Evolutionary conservation across 2,888 invertebrate genomes (phyloP), one percentile per base, ranked within the genome.

Genomic region (Andrena chrysosceles): DNA sequence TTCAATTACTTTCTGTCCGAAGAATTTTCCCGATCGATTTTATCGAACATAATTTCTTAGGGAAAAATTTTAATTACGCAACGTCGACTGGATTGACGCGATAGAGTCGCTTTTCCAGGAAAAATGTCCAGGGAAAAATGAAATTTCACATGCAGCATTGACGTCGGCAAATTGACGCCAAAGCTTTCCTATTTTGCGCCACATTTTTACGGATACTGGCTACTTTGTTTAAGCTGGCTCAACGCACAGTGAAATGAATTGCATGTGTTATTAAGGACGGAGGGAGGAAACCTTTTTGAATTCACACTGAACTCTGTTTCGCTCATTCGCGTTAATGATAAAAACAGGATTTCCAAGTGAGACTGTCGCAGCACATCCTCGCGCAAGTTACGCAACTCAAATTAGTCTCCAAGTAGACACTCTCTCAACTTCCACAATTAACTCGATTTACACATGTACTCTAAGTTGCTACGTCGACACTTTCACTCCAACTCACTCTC

Each of bases 31-130:
- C 0, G 33, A 23, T 54, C 56, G 29, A 64, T 64, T 63, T 26
- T 1, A 29, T 64, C 35, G 23, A 42, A 54, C 8, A 33, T 35
- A 42, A 73, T 73, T 73, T 64, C 26, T 20, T 56, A 64, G 42
- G 2, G 29, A 73, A 73, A 73, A 29, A 56, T 26, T 56, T 73
- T 64, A 66, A 64, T 64, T 35, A 56, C 54, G 64, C 64, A 48
- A 33, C 33, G 33, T 42, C 64, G 56, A 33, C n/a, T 35, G 5
- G 3, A 26, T 33, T 2, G 26, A 4, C 23, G 10, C n/a, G 26
- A 23, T 0, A 35, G 7, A n/a, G 10, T 0, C 6, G 8, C 42
- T 29, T 5, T 42, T 23, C 16, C 35, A 29, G 7, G 52, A 62
- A 62, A 16, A 59, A 42, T 29, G n/a, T 69, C 59, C 42, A 2